These are phyloP conservation scores for Poecilia picta DNA, from an alignment of 2,797 vertebrate species.

Conservation along the genomic window DNA sequence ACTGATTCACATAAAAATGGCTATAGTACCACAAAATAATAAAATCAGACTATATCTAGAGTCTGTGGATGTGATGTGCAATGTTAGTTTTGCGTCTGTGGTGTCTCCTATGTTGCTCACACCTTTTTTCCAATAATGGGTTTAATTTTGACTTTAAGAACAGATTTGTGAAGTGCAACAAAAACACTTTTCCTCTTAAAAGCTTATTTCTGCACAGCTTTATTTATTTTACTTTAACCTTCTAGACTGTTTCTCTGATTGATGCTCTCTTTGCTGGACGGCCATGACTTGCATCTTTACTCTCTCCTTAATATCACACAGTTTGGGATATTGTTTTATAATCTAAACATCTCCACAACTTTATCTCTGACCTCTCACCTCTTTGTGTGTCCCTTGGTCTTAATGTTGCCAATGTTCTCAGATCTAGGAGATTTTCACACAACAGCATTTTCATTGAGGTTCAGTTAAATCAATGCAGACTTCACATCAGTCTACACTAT, in stretches of 20 bases:
- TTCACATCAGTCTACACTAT: background rate
- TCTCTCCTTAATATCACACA: background rate
- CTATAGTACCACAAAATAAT: background rate
- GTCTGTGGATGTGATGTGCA: background rate
- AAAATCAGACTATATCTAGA: background rate
- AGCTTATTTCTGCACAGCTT: background rate
- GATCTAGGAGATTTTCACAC: background rate
- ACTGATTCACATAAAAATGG: background rate
- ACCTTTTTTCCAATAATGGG: background rate
- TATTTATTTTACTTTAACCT: background rate
- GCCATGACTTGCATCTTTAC: background rate
- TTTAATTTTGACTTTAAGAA: background rate
- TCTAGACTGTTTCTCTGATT: background rate
- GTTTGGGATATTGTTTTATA: background rate
- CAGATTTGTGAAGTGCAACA: background rate
- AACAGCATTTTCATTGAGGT: background rate
- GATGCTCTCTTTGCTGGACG: background rate
- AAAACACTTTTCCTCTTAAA: background rate
- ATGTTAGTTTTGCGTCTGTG: background rate
- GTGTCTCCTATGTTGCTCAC: background rate
- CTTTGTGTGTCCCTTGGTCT: background rate
- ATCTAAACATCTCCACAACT: background rate
- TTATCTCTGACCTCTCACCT: background rate
- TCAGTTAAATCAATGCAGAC: background rate
- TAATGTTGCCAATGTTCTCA: background rate